Evolutionary conservation across 2,888 invertebrate genomes (phyloP).

Genomic region (Noctua janthina): DNA sequence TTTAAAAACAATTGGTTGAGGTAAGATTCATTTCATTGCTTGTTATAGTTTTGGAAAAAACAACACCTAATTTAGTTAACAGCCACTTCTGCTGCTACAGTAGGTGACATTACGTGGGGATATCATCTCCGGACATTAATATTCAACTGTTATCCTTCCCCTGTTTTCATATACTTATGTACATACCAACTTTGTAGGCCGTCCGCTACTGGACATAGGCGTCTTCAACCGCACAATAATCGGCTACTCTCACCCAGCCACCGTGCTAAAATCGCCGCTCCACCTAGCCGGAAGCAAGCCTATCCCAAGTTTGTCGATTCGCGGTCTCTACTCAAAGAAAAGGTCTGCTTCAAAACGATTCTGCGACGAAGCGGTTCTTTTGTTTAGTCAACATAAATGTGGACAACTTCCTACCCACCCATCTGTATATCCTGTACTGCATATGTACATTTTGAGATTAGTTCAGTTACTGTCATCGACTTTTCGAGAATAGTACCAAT

Average conservation of each 20-base stretch:
- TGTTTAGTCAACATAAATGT: background rate
- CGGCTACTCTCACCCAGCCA: background rate
- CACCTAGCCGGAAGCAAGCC: background rate
- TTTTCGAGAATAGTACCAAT: background rate
- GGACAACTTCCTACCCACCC: background rate
- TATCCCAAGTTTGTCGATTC: background rate
- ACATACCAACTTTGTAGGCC: background rate
- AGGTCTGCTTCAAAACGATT: background rate
- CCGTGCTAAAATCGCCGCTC: background rate
- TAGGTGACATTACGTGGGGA: background rate
- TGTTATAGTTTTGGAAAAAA: slow-evolving; percentile 7
- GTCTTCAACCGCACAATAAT: background rate
- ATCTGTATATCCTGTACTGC: background rate
- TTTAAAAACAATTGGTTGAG: slow-evolving; percentile 38
- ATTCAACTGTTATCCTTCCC: background rate
- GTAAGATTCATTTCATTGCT: slow-evolving; percentile 47
- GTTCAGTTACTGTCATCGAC: background rate
- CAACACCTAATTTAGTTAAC: background rate
- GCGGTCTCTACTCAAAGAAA: background rate
- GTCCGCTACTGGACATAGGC: background rate
- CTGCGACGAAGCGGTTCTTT: background rate
- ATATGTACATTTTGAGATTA: background rate
- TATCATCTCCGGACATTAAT: background rate
- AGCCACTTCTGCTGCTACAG: background rate
- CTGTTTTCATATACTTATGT: background rate